A percentile compares a stretch with the other conserved stretches of the same genome.
Conservation (phyloP, 2,888 invertebrate genomes). For the Chelonus formosanus region DNA sequence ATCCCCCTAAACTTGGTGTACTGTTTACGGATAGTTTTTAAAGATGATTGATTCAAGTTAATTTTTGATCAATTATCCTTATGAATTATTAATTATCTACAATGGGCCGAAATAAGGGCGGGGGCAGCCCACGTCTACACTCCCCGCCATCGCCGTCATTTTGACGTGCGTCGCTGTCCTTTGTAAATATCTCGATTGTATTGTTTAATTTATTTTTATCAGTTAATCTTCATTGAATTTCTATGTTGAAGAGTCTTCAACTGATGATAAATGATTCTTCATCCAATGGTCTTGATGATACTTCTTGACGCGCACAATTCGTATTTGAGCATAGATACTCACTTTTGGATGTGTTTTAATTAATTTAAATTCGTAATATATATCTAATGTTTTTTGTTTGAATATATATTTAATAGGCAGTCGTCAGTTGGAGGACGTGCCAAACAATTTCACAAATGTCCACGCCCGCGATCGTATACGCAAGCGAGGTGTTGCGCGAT, state of each 20-base stretch:
- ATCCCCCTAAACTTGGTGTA: conserved; percentile 50
- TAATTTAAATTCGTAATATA: conserved; percentile 24
- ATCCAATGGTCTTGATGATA: too few species aligned
- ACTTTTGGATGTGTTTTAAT: background rate
- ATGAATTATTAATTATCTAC: conserved; percentile 63
- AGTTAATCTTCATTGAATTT: too few species aligned
- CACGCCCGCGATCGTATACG: conserved; percentile 36
- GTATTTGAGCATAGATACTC: conserved; percentile 13
- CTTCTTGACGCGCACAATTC: background rate
- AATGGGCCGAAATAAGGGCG: conserved; percentile 65
- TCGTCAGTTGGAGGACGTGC: conserved; percentile 30
- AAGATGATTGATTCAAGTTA: conserved; percentile 41
- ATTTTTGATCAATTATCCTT: conserved; percentile 49
- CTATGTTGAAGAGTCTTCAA: too few species aligned
- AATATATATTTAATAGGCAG: conserved; percentile 18
- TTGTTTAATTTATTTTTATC: conserved; percentile 6
- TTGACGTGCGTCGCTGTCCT: conserved; percentile 61
- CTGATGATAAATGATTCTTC: too few species aligned
- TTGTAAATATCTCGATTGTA: conserved; percentile 39
- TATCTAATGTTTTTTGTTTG: conserved; percentile 26
- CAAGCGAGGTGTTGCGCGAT: conserved; percentile 34
- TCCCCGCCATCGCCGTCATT: conserved; percentile 64
- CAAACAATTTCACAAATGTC: conserved; percentile 48
- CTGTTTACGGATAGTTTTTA: conserved; percentile 45
- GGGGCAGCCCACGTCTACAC: conserved; percentile 65